These are phyloP conservation scores for Aelia acuminata DNA, from an alignment of 2,888 invertebrate species.

Conservation along the genomic window DNA sequence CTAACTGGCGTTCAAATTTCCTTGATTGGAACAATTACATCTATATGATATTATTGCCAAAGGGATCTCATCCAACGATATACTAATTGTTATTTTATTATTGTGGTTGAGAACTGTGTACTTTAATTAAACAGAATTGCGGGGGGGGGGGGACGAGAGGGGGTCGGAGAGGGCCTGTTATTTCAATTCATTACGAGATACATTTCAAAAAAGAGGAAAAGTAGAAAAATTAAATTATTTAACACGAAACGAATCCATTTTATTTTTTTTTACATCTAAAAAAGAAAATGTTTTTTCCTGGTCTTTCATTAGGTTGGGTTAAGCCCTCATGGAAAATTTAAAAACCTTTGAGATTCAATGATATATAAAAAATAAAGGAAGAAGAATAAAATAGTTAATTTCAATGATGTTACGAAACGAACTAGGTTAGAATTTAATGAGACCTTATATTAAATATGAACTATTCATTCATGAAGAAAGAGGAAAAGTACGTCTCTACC, in stretches of 20 bases:
- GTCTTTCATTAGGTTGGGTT: background rate
- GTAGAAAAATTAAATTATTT: background rate
- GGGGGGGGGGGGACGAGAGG: background rate
- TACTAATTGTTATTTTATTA: background rate
- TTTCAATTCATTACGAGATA: slow-evolving; percentile 6
- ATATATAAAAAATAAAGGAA: background rate
- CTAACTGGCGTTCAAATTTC: no score
- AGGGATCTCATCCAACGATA: background rate
- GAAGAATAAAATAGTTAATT: background rate
- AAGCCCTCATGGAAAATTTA: background rate
- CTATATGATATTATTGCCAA: background rate
- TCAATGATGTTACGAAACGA: background rate
- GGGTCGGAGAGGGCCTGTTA: background rate
- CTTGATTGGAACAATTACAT: background rate
- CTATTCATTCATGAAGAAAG: no score
- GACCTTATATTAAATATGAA: background rate
- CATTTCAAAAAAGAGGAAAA: background rate
- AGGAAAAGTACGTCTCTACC: no score
- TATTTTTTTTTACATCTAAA: no score
- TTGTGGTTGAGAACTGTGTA: background rate
- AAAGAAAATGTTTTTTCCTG: background rate
- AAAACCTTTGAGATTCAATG: background rate
- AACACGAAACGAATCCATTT: background rate
- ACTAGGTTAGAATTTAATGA: background rate
- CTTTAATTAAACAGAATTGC: background rate